Evolutionary conservation across 2,888 invertebrate genomes (phyloP).

Genomic region (Tyria jacobaeae): DNA sequence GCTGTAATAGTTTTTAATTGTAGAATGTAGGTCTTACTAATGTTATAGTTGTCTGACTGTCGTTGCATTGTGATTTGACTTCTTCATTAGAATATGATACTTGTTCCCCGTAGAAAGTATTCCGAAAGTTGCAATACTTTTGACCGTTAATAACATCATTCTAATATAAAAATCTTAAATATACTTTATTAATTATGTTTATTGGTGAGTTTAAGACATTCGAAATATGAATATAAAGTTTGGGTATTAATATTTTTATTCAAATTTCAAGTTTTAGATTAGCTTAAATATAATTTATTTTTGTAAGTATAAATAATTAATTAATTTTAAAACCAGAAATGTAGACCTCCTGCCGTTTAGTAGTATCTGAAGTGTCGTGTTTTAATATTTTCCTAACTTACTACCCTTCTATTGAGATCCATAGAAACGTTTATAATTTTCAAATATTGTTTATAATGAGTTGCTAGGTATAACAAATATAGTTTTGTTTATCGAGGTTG

Average conservation of each 20-base stretch:
- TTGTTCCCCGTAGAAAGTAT: background rate
- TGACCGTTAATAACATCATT: background rate
- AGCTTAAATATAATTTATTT: background rate
- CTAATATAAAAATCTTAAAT: background rate
- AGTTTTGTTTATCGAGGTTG: no score
- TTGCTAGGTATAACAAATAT: no score
- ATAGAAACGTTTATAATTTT: no score
- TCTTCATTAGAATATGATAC: background rate
- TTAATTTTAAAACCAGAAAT: background rate
- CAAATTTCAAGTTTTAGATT: background rate
- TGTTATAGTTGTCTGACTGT: slow-evolving; percentile 20
- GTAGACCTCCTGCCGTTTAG: background rate
- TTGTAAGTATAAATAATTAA: background rate
- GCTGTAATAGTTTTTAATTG: slow-evolving; percentile 30
- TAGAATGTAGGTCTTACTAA: slow-evolving; percentile 40
- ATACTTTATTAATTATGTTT: background rate
- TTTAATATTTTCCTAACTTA: no score
- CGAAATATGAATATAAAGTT: background rate
- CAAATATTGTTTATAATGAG: no score
- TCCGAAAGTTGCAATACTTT: slow-evolving; percentile 3
- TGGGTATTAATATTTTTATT: background rate
- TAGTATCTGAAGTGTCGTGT: no score
- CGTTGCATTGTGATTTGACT: slow-evolving; percentile 21
- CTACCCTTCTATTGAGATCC: no score
- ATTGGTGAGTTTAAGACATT: background rate